phyloP scores from a whole-genome alignment of 2,797 vertebrate species.

The Sebastes variabilis region DNA sequence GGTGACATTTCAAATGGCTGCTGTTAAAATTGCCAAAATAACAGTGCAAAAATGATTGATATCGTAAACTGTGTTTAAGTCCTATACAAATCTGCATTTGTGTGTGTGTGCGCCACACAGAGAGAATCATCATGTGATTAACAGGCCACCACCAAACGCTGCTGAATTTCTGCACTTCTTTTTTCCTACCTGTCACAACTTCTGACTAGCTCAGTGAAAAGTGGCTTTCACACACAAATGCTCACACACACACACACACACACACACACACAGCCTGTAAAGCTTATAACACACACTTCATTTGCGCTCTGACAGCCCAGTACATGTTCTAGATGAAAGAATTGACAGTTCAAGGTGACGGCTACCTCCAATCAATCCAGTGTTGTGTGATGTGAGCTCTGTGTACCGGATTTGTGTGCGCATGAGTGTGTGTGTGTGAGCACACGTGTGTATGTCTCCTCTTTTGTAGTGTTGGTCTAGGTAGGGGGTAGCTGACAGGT shows the following conservation, averaged over 20 bases:
- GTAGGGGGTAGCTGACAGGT: constrained; percentile 73
- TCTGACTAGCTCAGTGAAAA: constrained; percentile 22
- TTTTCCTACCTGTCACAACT: constrained; percentile 25
- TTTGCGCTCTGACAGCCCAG: constrained; percentile 67
- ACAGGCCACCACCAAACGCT: background rate
- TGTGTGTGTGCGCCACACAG: background rate
- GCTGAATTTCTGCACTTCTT: background rate
- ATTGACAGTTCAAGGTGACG: constrained; percentile 77
- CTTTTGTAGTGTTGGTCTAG: constrained; percentile 44
- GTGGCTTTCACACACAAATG: background rate
- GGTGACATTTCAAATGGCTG: background rate
- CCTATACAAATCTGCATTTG: background rate
- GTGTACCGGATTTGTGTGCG: constrained; percentile 35
- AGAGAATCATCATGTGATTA: constrained; percentile 11
- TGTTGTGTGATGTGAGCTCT: constrained; percentile 47
- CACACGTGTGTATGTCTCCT: constrained; percentile 33
- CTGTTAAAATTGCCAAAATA: background rate
- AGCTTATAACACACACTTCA: constrained; percentile 51
- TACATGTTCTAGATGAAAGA: constrained; percentile 63
- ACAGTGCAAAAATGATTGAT: background rate
- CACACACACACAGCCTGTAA: constrained; percentile 18
- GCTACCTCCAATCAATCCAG: constrained; percentile 61
- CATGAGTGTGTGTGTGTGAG: background rate
- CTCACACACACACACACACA: constrained; percentile 19
- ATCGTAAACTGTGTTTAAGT: background rate